phyloP scores from a whole-genome alignment of 2,113 vertebrate species.

The Paedocypris sp. region DNA sequence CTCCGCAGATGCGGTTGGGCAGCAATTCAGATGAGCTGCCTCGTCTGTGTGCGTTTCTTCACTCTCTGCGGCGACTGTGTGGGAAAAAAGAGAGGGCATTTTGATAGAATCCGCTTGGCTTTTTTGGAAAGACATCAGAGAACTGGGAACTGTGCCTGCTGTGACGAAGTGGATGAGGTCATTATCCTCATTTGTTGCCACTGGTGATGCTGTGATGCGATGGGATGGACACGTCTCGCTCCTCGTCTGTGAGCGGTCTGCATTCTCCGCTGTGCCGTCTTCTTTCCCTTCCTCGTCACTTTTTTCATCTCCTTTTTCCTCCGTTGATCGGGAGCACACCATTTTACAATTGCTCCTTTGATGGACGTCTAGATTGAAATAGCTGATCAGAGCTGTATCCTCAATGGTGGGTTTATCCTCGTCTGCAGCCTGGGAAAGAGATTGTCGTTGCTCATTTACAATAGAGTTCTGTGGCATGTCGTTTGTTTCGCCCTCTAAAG shows the following conservation, averaged over 20 bases:
- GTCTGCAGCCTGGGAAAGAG: conserved; percentile 39
- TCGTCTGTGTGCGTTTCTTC: conserved; percentile 25
- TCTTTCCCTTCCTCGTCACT: conserved; percentile 37
- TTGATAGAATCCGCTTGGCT: conserved; percentile 37
- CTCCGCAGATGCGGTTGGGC: conserved; percentile 35
- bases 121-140: conserved; percentile 29
- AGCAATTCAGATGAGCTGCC: conserved; percentile 18
- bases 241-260: conserved; percentile 40
- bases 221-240: conserved; percentile 48
- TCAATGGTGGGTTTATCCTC: conserved; percentile 38
- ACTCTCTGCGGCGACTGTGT: conserved; percentile 35
- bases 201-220: conserved; percentile 54
- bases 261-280: conserved; percentile 44
- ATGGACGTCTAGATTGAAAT: conserved; percentile 37
- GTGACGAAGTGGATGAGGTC: conserved; percentile 37
- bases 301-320: conserved; percentile 26
- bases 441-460: conserved; percentile 29
- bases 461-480: conserved; percentile 53
- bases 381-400: conserved; percentile 15
- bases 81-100: conserved; percentile 24
- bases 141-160: conserved; percentile 29
- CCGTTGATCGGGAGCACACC: conserved; percentile 41
- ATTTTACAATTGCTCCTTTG: conserved; percentile 44
- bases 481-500: conserved; percentile 43
- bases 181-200: conserved; percentile 43